These are phyloP conservation scores for Thomomys bottae DNA, from an alignment of 2,113 vertebrate genomes.

Conservation along the genomic window DNA sequence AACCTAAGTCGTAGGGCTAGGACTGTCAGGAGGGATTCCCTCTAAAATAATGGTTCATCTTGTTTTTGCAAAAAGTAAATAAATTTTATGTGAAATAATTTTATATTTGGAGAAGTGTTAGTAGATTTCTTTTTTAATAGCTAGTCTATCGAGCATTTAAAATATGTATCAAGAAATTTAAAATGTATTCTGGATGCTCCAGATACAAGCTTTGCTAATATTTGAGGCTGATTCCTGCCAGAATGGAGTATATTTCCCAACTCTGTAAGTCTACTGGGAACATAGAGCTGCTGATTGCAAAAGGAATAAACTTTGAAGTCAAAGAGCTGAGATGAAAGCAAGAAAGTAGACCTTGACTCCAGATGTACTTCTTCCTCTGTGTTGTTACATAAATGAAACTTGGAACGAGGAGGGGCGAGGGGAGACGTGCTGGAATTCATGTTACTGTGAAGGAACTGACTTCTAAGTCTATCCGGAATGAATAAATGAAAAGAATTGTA, in stretches of 20 bases:
- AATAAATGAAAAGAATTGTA: neutral
- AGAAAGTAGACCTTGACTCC: neutral
- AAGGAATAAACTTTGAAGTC: constrained; percentile 28
- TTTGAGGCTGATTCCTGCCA: neutral
- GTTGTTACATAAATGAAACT: neutral
- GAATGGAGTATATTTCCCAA: neutral
- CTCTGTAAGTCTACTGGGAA: neutral
- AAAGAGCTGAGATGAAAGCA: constrained; percentile 7
- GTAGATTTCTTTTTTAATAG: neutral
- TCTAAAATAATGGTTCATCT: neutral
- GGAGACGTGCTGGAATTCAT: neutral
- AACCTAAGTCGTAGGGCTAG: too few relatives aligned
- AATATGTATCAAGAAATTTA: neutral
- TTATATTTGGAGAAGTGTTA: neutral
- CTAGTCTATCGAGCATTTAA: neutral
- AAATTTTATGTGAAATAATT: neutral
- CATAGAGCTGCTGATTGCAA: neutral
- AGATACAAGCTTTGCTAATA: neutral
- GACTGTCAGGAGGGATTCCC: neutral
- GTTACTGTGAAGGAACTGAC: neutral
- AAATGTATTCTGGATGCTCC: neutral
- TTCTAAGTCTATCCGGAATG: neutral
- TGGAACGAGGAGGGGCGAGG: neutral
- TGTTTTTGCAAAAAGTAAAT: neutral
- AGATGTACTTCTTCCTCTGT: neutral